Conservation (phyloP, 2,797 vertebrate species). For the Gymnocypris eckloni region DNA sequence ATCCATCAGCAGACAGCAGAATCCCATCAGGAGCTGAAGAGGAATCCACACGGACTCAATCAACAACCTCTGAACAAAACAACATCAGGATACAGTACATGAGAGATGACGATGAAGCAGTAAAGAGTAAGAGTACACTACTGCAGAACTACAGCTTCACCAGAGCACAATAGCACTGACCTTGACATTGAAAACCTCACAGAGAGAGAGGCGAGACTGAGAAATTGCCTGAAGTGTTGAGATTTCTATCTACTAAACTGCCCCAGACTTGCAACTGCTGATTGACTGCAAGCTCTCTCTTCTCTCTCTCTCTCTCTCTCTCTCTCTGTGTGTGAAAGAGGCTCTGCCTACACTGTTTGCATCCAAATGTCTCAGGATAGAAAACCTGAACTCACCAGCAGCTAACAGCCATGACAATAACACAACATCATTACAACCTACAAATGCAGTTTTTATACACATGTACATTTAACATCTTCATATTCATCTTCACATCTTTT, state of each 20-base stretch:
- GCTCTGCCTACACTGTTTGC: slow-evolving; percentile 30
- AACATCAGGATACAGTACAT: not conserved
- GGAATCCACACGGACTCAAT: not conserved
- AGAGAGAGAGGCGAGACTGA: slow-evolving; percentile 13
- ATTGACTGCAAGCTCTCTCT: slow-evolving; percentile 23
- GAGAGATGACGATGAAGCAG: slow-evolving; percentile 3
- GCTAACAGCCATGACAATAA: not conserved
- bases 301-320: too few relatives aligned
- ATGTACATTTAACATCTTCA: not conserved
- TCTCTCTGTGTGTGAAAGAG: not conserved
- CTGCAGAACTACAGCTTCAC: not conserved
- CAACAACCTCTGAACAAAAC: not conserved
- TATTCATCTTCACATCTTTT: not conserved
- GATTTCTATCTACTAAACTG: slow-evolving; percentile 65
- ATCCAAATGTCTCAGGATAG: slow-evolving; percentile 4
- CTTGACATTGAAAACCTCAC: slow-evolving; percentile 53
- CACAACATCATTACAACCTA: not conserved
- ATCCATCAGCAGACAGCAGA: not conserved
- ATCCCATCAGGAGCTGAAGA: not conserved
- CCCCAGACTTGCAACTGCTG: slow-evolving; percentile 41
- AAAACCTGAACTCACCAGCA: not conserved
- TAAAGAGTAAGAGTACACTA: not conserved
- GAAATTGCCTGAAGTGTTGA: slow-evolving; percentile 54
- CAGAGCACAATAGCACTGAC: slow-evolving; percentile 43
- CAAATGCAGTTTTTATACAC: not conserved